Base-by-base conservation (phyloP, 1,140 invertebrate species). In the Diorhabda sublineata region DNA sequence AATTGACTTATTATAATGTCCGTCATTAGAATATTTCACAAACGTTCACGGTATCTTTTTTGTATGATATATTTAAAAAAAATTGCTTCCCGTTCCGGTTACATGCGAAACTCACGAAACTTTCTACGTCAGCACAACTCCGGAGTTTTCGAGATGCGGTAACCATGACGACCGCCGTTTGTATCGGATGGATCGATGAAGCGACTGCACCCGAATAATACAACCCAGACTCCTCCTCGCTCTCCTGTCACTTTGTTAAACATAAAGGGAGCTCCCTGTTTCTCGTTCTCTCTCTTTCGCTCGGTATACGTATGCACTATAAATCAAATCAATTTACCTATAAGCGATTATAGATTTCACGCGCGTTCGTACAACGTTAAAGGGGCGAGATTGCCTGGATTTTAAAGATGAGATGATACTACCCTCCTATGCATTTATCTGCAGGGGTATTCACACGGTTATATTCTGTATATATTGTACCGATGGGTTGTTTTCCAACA, bases 91-190 rank as follows among this genome's bases (percentile, higher is more conserved):
- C 41, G 59, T 42, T 41, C 26, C 59, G 3, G 26, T 61, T 41
- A 41, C 59, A 42, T 41, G 8, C 42, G 59, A n/a, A 42, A 61
- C 26, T 26, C 57, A 4, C 26, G 59, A 41, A 61, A 42, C 42
- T 61, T 61, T 42, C 11, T 42, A 43, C 26, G 6, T 41, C 41
- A 3, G 26, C 26, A 61, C 9, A 61, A 61, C 59, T 41, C 42
- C 59, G 8, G 42, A 52, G 47, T 52, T 61, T 61, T 61, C 59
- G n/a, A 42, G 59, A 61, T 61, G 59, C 59, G 59, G 59, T 61
- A 4, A 43, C 59, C 26, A 61, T 61, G 41, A 41, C 26, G 26
- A 61, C 59, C 59, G 59, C 59, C 59, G 59, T 41, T 41, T 42
- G 59, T 43, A 43, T 61, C 59, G 6, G 9, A 61, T 61, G 11